Base-by-base conservation (phyloP, 2,113 vertebrate genomes). In the Spea bombifrons region DNA sequence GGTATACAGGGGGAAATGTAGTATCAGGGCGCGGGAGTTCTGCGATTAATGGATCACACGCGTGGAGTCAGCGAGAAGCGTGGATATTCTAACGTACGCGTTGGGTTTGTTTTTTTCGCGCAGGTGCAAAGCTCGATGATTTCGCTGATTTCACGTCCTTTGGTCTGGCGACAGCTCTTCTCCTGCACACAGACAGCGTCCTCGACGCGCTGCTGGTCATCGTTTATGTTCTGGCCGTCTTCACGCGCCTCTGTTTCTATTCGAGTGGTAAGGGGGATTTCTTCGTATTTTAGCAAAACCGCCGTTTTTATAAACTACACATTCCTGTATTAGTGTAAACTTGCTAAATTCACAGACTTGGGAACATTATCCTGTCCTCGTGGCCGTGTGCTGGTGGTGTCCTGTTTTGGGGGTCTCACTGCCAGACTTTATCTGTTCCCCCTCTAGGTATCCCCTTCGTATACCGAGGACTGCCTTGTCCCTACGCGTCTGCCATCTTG, bases 81-180 rank as follows among this genome's bases (percentile, higher is more conserved):
- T 30, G 30, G 30, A 30, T 30, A 30, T 30, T 30, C 30, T 30
- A 30, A 30, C 30, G 30, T 30, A 30, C 30, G 30, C 1, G 30
- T 1, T 30, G 30, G 30, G 15, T 5, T n/a, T 16, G 13, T n/a
- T 7, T n/a, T 61, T 49, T 47, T 9, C 57, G 65, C 16, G 0
- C 85, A 99, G 96, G 96, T 75, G 92, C 92, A 1, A 95, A 97
- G 78, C 86, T 97, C 75, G 95, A 97, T 5, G 96, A 97, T 75
- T 97, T 96, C 3, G 95, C 95, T 0, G 94, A 96, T 83, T 99
- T 97, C 85, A 98, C 95, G 8, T 94, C 95, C 0, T 98, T 97
- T 0, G 96, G 97, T 55, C 89, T 99, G 50, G 96, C 94, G 61
- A 95, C 96, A 0, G 93, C 94, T 0, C 83, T 98, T 83, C 89